Evolutionary conservation across 2,888 invertebrate genomes (phyloP), one percentile per base, ranked within the genome.

Genomic region (Meteorus colon): DNA sequence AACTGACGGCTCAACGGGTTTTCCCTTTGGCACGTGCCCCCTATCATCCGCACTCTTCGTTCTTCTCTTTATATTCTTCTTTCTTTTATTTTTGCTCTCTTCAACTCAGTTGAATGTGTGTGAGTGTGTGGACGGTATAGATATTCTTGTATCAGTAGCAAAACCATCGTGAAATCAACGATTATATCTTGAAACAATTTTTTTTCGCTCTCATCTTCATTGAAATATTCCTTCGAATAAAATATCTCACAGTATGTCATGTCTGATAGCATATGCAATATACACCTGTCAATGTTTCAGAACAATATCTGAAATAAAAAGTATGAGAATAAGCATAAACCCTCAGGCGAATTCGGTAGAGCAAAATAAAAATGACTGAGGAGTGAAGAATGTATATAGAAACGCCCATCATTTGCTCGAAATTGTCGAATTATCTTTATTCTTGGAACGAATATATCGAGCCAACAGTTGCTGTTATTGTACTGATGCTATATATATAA

Each of bases 1-100:
- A 72, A 80, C 82, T 87, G 86, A 87, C 85, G 86, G 86, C 85
- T 86, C 86, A 89, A 89, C 88, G 86, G 83, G 89, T 89, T 89
- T 88, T 83, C 85, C 81, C 85, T 82, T 83, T 78, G 79, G 78
- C 81, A 79, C 81, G 81, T 82, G 79, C 75, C 80, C 78, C 73
- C 78, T 75, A 76, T 74, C 76, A 77, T 80, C 76, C 75, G 78
- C 80, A 70, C 76, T 72, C 77, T 77, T 41, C 41, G 41, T 41
- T 41, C 76, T 55, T 31, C 60, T 65, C 65, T 73, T 62, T 70
- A 73, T 79, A 76, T 66, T 41, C 45, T 68, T 68, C 76, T 72
- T 60, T 65, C 70, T 55, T 51, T 72, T n/a, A 14, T 59, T 77
- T 78, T 79, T 59, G 71, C 48, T 71, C 62, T 37, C 60, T 75